These are phyloP conservation scores for Panulirus ornatus DNA, from an alignment of 1,140 invertebrate species.

Conservation along the genomic window DNA sequence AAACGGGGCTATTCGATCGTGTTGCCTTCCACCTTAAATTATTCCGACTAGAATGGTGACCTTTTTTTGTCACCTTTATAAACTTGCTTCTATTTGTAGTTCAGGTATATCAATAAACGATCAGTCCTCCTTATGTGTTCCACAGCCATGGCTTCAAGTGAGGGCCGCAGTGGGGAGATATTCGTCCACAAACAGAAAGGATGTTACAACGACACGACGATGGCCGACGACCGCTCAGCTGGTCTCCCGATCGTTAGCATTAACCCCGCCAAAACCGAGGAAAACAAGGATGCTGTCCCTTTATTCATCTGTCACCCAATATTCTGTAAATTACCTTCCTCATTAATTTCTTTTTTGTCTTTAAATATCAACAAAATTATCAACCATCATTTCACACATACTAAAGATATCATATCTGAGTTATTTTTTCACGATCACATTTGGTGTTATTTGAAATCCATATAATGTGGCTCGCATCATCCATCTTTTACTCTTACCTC, in stretches of 20 bases:
- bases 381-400: too few relatives aligned
- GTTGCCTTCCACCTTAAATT: too few relatives aligned
- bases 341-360: too few relatives aligned
- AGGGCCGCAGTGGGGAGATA: not conserved
- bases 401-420: too few relatives aligned
- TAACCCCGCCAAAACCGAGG: not conserved
- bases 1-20: too few relatives aligned
- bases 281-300: not conserved
- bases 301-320: too few relatives aligned
- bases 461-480: too few relatives aligned
- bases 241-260: not conserved
- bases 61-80: not conserved
- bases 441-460: too few relatives aligned
- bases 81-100: constrained; percentile 37
- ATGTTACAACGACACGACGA: not conserved
- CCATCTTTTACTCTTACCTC: too few relatives aligned
- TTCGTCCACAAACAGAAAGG: not conserved
- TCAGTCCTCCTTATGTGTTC: constrained; percentile 19
- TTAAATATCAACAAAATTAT: too few relatives aligned
- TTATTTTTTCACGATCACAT: too few relatives aligned
- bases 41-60: not conserved
- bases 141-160: constrained; percentile 14
- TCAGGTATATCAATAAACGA: constrained; percentile 31
- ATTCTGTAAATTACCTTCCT: too few relatives aligned
- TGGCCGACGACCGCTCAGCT: constrained; percentile 30